phyloP scores from a whole-genome alignment of 2,113 vertebrate genomes.

The Trogon surrucura region DNA sequence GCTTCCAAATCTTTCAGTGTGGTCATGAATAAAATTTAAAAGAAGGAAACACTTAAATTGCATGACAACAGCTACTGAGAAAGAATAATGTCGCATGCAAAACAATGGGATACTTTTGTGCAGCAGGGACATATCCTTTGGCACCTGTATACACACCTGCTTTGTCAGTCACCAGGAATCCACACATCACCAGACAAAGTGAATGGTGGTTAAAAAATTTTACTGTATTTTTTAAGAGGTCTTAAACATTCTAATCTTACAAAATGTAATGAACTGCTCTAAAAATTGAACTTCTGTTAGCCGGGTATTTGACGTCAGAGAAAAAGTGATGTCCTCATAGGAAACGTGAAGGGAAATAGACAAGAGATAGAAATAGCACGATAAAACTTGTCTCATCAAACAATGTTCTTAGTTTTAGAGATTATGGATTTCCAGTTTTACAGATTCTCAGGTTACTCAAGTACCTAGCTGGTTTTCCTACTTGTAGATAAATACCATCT shows the following conservation, averaged over 20 bases:
- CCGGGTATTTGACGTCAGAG: background rate
- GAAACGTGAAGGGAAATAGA: background rate
- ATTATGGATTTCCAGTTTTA: background rate
- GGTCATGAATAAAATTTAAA: background rate
- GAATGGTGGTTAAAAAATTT: background rate
- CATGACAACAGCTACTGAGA: background rate
- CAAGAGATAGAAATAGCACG: background rate
- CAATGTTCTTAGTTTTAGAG: background rate
- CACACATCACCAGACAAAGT: background rate
- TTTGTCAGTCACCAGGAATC: background rate
- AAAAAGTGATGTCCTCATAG: background rate
- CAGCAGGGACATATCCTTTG: background rate
- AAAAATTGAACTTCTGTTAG: background rate
- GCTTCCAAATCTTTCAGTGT: background rate
- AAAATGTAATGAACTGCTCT: background rate
- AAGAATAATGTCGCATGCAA: background rate
- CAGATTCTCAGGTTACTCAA: background rate
- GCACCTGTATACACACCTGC: background rate
- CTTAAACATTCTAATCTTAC: background rate
- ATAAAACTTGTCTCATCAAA: background rate
- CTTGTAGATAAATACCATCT: background rate
- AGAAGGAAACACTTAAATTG: background rate
- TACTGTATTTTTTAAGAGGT: background rate
- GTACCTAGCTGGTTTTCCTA: background rate
- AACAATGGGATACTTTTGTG: background rate